Evolutionary conservation across 2,113 vertebrate species (phyloP).

Genomic region (Carassius gibelio): DNA sequence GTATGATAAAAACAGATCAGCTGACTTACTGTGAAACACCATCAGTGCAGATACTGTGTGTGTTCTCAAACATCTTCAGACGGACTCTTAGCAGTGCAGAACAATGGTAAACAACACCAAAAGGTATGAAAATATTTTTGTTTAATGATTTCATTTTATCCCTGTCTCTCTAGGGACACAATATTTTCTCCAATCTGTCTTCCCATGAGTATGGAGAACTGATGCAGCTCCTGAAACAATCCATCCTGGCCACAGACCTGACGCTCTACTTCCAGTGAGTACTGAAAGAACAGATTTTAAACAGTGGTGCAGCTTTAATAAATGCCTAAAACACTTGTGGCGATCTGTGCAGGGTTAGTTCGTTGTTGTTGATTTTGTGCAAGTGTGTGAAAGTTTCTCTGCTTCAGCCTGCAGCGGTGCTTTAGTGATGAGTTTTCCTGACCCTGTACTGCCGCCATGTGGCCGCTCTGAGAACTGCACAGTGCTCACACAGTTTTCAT

Average conservation of each 20-base stretch:
- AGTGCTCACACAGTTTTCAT: conserved; percentile 31
- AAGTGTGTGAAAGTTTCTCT: not conserved
- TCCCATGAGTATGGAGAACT: conserved; percentile 96
- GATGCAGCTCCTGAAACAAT: conserved; percentile 99
- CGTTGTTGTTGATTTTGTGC: not conserved
- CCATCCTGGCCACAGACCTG: conserved; percentile 96
- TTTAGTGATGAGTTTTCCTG: not conserved
- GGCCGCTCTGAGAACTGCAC: conserved; percentile 54
- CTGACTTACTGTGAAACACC: not conserved
- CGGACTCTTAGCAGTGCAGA: not conserved
- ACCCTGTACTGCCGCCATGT: conserved; percentile 69
- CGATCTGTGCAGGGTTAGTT: too few species aligned
- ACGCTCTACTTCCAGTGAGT: conserved; percentile 99
- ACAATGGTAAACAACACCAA: not conserved
- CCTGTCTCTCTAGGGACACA: conserved; percentile 88
- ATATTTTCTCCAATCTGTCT: conserved; percentile 98
- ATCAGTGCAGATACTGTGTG: not conserved
- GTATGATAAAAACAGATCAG: not conserved
- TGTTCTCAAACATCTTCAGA: not conserved
- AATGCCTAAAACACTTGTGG: too few species aligned
- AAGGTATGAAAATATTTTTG: not conserved
- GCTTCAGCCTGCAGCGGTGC: not conserved
- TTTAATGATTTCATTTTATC: conserved; percentile 32
- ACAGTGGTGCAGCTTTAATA: too few species aligned
- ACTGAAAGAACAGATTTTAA: not conserved